Base-by-base conservation (phyloP, 2,113 vertebrate genomes). In the Daphoenositta chrysoptera region DNA sequence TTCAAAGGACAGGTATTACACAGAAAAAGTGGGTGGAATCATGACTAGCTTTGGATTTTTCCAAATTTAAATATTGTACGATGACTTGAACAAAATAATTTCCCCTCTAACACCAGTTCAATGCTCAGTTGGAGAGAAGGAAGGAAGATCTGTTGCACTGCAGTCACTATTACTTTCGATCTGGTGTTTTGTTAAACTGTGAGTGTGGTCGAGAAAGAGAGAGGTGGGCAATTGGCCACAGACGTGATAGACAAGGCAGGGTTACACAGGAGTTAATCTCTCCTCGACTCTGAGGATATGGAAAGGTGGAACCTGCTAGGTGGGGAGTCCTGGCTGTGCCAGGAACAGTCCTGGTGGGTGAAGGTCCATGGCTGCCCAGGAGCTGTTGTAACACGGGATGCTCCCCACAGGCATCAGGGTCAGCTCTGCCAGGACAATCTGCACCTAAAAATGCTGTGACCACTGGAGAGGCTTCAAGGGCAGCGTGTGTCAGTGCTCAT, bases 201-300 rank as follows among this genome's bases (percentile, higher is more conserved):
- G 61, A 79, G 45, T 11, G 61, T 30, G 23, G 27, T 3, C n/a
- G 35, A 50, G 61, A 56, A 82, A 18, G 51, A 70, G 30, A n/a
- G 68, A 40, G 16, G 47, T 27, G 79, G 40, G 56, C 21, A 33
- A 1, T 2, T 65, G 24, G 54, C 33, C 58, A 23, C 42, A 39
- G 51, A 28, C 2, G 4, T 7, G 60, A 16, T 2, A 3, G 75
- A 4, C 11, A 30, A 44, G 31, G 73, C 40, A 28, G 35, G 15
- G 14, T 12, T 40, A 15, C 37, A 8, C 8, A 12, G 39, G 42
- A 50, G 11, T 15, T 28, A 3, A 30, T 35, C 28, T 30, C 72
- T 68, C 26, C 47, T 61, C 1, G 0, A 5, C 37, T 19, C 60
- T 0, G 0, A 35, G 56, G 16, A 27, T 20, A 4, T 4, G 30